These are phyloP conservation scores for Falco novaeseelandiae DNA, from an alignment of 2,797 vertebrate genomes.

Conservation along the genomic window DNA sequence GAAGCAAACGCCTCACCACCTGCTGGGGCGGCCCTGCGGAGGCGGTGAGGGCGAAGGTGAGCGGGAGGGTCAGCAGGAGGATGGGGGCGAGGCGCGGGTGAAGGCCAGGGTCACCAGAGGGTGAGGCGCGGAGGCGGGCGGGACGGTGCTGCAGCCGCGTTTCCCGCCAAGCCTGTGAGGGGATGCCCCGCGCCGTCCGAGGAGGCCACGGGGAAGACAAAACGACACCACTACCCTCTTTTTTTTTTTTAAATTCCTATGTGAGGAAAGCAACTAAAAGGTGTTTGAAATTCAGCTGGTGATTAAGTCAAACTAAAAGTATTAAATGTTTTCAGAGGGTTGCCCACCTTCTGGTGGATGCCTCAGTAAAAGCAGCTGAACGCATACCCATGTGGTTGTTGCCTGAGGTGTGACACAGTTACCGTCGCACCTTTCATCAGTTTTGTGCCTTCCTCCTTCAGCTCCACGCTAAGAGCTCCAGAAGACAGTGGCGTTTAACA, in stretches of 20 bases:
- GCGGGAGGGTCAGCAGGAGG: not conserved
- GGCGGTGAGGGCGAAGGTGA: not conserved
- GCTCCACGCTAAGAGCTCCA: not conserved
- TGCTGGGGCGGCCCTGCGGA: not conserved
- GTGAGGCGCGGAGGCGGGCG: not conserved
- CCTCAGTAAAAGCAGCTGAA: not conserved
- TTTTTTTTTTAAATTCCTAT: not conserved
- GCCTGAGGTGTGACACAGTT: not conserved
- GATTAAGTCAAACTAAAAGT: not conserved
- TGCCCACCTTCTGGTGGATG: not conserved
- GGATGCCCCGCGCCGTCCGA: not conserved
- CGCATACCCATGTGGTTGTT: fast-evolving
- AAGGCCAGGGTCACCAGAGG: not conserved
- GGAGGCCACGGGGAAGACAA: not conserved
- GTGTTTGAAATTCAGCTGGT: not conserved
- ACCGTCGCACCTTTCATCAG: not conserved
- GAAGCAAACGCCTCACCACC: not conserved
- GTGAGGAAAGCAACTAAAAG: not conserved
- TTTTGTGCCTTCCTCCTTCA: not conserved
- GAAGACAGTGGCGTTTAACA: not conserved
- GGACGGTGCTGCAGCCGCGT: not conserved
- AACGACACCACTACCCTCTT: too few species aligned
- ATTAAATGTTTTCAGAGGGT: not conserved
- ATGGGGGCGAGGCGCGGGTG: not conserved
- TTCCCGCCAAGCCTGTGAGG: too few species aligned